Evolutionary conservation across 2,888 invertebrate genomes (phyloP), one percentile per base, ranked within the genome.

Genomic region (Drosophila histrio): DNA sequence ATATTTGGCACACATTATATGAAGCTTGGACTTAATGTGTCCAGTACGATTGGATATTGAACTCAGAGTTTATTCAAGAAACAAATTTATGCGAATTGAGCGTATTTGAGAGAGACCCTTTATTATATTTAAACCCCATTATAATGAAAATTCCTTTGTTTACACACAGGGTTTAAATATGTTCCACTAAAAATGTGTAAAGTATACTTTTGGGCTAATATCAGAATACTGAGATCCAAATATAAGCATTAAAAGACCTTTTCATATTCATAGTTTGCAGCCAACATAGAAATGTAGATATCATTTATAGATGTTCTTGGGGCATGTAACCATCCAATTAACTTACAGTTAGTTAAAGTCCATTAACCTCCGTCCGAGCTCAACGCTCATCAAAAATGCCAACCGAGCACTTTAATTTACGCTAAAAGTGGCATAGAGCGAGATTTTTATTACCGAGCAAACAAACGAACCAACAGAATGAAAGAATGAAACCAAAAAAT

Each of bases 331-430:
- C 36, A 49, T 24, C 50, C 56, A 68, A 59, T 75, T 61, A 72
- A 56, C 50, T 61, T 34, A 36, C 32, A 28, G 30, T 59, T 62
- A 15, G 36, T 7, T 17, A 38, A 43, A 58, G 53, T 59, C 46
- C 57, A 76, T 49, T 69, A 49, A 38, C 60, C 26, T 15, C n/a
- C 22, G 26, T 2, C 4, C 36, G 39, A 58, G 62, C 54, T 58
- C 11, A 41, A 15, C 19, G 24, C 43, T 36, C 24, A 47, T 59
- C 58, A 44, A 38, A 63, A 63, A 59, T 68, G 52, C 41, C 38
- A 60, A 53, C 21, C 30, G 53, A 69, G 60, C 49, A 64, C 69
- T 69, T 69, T 57, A 73, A 73, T 69, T 58, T 72, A 38, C 32
- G 39, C 68, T 64, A 26, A 41, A 67, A 64, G 36, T 49, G 52